Conservation (phyloP, 2,113 vertebrate species). For the Pelecanoides urinatrix region DNA sequence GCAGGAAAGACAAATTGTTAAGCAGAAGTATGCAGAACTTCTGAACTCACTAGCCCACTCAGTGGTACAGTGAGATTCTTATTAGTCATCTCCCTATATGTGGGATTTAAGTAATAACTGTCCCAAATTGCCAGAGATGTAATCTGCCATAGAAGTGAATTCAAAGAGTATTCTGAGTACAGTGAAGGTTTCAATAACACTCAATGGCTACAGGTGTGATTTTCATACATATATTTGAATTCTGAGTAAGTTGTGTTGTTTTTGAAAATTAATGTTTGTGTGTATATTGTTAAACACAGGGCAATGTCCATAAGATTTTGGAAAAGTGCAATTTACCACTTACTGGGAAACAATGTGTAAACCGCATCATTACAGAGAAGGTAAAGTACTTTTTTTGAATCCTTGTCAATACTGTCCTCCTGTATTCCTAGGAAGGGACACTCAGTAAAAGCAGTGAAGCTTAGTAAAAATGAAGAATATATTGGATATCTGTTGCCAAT, state of each 20-base stretch:
- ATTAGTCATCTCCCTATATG: background rate
- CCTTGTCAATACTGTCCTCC: background rate
- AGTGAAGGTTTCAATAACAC: background rate
- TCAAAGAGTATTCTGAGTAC: background rate
- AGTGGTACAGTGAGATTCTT: background rate
- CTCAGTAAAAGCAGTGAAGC: background rate
- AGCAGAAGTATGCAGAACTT: background rate
- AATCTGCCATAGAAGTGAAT: background rate
- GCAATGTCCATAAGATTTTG: conserved; percentile 93
- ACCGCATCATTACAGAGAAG: conserved; percentile 98
- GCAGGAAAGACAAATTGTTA: background rate
- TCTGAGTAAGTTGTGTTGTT: background rate
- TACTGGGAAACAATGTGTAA: conserved; percentile 94
- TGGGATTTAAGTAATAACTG: background rate
- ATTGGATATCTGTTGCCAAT: background rate
- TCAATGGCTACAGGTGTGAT: background rate
- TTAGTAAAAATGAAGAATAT: background rate
- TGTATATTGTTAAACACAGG: conserved; percentile 74
- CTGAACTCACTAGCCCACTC: background rate
- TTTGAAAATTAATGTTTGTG: background rate
- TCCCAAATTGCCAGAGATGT: background rate
- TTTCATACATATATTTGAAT: background rate
- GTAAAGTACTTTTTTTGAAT: conserved; percentile 66
- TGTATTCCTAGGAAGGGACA: background rate
- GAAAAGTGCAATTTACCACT: conserved; percentile 90